Conservation (phyloP, 2,797 vertebrate species). For the Mus minutoides region DNA sequence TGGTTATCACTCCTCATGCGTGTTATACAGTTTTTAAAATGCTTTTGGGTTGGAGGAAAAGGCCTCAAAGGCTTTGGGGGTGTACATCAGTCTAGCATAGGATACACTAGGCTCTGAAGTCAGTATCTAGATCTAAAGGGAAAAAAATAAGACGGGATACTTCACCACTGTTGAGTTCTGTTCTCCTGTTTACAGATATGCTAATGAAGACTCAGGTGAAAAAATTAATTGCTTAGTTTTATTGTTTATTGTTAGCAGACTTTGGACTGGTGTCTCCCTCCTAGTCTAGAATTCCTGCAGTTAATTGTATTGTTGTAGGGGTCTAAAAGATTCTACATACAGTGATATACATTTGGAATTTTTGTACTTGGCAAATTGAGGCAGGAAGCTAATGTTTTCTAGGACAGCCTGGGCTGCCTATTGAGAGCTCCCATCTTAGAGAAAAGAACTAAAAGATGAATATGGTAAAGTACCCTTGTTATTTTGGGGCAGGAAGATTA, state of each 20-base stretch:
- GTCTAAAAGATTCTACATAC: background rate
- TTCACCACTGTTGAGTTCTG: conserved; percentile 18
- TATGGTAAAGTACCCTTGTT: conserved; percentile 53
- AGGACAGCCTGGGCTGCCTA: background rate
- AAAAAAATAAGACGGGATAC: background rate
- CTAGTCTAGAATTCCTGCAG: conserved; percentile 17
- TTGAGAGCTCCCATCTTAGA: background rate
- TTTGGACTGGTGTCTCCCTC: background rate
- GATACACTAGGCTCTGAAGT: background rate
- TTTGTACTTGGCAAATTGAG: background rate
- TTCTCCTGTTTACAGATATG: conserved; percentile 35
- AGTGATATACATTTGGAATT: background rate
- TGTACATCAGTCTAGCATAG: background rate
- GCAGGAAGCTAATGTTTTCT: background rate
- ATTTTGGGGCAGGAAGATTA: conserved; percentile 60
- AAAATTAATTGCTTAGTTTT: conserved; percentile 5
- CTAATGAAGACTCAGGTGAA: conserved; percentile 25
- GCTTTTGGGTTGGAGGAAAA: background rate
- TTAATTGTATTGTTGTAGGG: conserved; percentile 31
- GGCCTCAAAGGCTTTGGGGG: background rate
- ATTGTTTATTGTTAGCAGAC: conserved; percentile 33
- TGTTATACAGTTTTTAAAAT: background rate
- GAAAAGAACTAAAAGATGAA: background rate
- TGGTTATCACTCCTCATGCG: background rate
- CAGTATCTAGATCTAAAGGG: background rate